Evolutionary conservation across 2,113 vertebrate species (phyloP), one percentile per base, ranked within the genome.

Genomic region (Esox niger): DNA sequence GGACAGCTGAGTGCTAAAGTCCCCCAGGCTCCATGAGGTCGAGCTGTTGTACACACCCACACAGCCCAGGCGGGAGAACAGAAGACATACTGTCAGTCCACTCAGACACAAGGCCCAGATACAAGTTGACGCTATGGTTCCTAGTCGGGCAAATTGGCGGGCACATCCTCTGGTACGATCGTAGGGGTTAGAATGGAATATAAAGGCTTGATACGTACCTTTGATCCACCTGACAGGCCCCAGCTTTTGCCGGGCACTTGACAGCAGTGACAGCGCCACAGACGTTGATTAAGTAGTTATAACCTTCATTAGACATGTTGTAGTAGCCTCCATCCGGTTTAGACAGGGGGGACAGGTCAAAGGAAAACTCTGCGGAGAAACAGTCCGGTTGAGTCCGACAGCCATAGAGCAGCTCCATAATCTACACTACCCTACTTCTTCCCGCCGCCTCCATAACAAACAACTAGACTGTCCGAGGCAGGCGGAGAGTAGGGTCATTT

Each of bases 241-340:
- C 96, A 0, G 95, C 85, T 17, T 77, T 88, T 2, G 76, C n/a
- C 0, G 67, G 87, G 80, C 97, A 98, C 0, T 0, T 2, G 0
- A 2, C 23, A 0, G 32, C 32, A 0, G 87, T 85, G 31, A 98
- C 83, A 0, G 79, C 54, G 1, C 90, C 94, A 38, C 97, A 99
- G 2, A 99, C 73, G 0, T 93, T 98, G 78, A 99, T 86, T 52
- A 91, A 90, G 70, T 96, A 99, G 6, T 79, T 68, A 8, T 99
- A 98, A 13, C 75, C 70, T 1, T 1, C 64, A 0, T 80, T 84
- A 26, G 74, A 86, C 31, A 94, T 65, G 68, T 85, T 70, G 70
- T 98, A 96, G 65, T 25, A 71, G 1, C 64, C 81, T 1, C 67
- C 86, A 0, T 55, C 75, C 21, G 82, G 75, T 86, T 94, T 96